Evolutionary conservation across 1,140 invertebrate genomes (phyloP), one percentile per base, ranked within the genome.

Genomic region (Archivesica marissinica): DNA sequence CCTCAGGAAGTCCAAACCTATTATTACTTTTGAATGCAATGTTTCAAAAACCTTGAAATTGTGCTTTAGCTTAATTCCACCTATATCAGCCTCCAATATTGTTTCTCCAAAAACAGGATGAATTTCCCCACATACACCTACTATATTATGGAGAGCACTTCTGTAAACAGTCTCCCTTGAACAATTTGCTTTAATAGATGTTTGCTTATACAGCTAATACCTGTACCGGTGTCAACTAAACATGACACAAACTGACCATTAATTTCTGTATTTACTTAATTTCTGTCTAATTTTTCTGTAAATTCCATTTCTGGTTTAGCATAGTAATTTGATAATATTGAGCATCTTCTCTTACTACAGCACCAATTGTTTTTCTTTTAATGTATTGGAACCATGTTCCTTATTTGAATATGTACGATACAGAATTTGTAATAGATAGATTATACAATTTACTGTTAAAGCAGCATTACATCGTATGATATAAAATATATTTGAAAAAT

Each of bases 1-100:
- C 23, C 17, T 38, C 7, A 68, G 64, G 23, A 68, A 68, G 20
- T 68, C 64, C 23, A 68, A 38, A 2, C 35, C 64, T 44, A 68
- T 23, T 38, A 68, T 38, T 7, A 68, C 39, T 20, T 68, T 44
- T 25, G 35, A 17, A 23, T 68, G 64, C 4, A 68, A 28, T 20
- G 33, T 38, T 38, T 68, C 64, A 68, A 68, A 68, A 38, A 68
- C 23, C 33, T n/a, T 38, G n/a, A 68, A 68, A 23, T 68, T 68
- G 7, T 38, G 23, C 23, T 68, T 39, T 6, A 68, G n/a, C 20
- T 7, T 20, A 6, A 44, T 44, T 2, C 33, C 64, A 7, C 23
- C 39, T 20, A 38, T 39, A 9, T 39, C 39, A 6, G 20, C 11
- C 20, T 38, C 30, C n/a, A 68, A 9, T 1, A 39, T 3, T 44